Evolutionary conservation across 92 coral and sea anemone species (phyloP).

Genomic region (Actinostola sp.): DNA sequence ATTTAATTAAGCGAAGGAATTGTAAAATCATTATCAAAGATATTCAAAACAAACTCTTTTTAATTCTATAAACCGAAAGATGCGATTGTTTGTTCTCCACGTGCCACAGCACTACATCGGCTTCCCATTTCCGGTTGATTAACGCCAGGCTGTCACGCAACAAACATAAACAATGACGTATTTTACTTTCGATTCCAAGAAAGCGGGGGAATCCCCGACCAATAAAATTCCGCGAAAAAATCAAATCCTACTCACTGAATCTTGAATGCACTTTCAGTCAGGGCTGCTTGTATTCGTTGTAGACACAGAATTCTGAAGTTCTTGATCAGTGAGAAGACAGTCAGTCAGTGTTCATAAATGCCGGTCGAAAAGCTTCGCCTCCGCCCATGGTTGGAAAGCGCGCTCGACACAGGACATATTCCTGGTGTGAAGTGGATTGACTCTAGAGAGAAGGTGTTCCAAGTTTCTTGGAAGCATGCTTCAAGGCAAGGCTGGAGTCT

Average conservation of each 20-base stretch:
- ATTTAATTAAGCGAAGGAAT: no score
- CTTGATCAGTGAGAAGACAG: no score
- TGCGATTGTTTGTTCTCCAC: constrained; percentile 1
- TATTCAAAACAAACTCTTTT: no score
- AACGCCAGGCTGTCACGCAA: constrained; percentile 19
- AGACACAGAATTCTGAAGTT: no score
- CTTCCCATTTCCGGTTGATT: constrained; percentile 27
- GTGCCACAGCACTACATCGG: constrained; percentile 14
- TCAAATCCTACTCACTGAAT: neutral
- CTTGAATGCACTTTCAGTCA: neutral
- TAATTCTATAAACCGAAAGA: neutral
- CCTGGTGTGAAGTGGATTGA: constrained; percentile 94
- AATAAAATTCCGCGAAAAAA: constrained; percentile 17
- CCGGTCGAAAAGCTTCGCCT: constrained; percentile 93
- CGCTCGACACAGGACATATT: constrained; percentile 58
- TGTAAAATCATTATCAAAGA: no score
- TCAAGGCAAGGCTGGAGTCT: constrained; percentile 94
- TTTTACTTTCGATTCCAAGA: constrained; percentile 59
- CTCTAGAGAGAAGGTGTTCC: constrained; percentile 68
- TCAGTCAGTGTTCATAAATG: constrained; percentile 56
- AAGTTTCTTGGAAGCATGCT: constrained; percentile 98
- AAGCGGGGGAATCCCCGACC: constrained; percentile 64
- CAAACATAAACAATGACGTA: constrained; percentile 33
- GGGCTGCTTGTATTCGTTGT: neutral
- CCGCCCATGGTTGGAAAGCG: constrained; percentile 89